These are phyloP conservation scores for Tetranychus urticae DNA, from an alignment of 1,140 invertebrate species.

Conservation along the genomic window DNA sequence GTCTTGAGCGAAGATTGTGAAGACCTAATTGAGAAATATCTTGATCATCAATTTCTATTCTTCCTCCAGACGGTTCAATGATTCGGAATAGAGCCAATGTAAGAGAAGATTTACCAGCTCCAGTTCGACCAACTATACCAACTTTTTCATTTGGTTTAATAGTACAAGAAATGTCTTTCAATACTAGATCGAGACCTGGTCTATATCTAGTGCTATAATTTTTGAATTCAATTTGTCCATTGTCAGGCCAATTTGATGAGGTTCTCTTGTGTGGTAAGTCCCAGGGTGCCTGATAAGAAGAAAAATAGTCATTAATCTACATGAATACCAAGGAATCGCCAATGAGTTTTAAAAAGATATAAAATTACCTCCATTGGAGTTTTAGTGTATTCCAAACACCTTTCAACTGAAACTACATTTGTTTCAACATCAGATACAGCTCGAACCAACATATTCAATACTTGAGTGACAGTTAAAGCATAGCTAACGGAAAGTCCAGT, in stretches of 20 bases:
- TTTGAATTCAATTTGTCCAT: conserved; percentile 16
- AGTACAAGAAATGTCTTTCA: conserved; percentile 13
- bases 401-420: conserved; percentile 37
- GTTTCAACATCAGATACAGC: conserved; percentile 35
- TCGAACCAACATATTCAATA: conserved; percentile 32
- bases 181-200: conserved; percentile 16
- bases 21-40: conserved; percentile 66
- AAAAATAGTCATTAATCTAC: neutral
- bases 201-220: conserved; percentile 17
- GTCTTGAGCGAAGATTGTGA: conserved; percentile 50
- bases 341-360: too few species aligned
- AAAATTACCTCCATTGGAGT: conserved; percentile 29
- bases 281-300: conserved; percentile 10
- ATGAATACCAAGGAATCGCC: neutral
- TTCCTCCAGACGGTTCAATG: conserved; percentile 41
- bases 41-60: conserved; percentile 65
- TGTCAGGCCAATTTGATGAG: conserved; percentile 14
- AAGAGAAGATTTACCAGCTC: conserved; percentile 61
- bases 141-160: conserved; percentile 12
- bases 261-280: conserved; percentile 6
- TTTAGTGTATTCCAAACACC: conserved; percentile 38
- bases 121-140: conserved; percentile 49
- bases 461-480: conserved; percentile 44
- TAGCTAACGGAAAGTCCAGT: conserved; percentile 74
- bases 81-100: conserved; percentile 64